These are phyloP conservation scores for Lagopus muta DNA, from an alignment of 2,113 vertebrate species.

Conservation along the genomic window DNA sequence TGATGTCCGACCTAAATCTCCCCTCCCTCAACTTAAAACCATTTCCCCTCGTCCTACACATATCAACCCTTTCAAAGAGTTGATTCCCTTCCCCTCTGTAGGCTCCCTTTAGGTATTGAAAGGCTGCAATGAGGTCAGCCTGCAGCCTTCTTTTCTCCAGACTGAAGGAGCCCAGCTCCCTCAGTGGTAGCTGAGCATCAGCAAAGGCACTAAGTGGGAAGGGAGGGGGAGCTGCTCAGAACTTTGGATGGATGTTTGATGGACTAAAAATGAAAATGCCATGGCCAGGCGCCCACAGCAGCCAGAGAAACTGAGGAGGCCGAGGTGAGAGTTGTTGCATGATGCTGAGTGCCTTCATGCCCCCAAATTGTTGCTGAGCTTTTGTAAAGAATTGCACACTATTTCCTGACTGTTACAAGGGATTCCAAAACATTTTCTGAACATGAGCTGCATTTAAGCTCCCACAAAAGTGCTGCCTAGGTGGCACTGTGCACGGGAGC, in stretches of 20 bases:
- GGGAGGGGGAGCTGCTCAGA: not conserved
- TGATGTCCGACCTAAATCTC: no score
- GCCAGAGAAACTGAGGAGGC: not conserved
- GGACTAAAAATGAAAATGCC: not conserved
- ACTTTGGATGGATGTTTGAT: not conserved
- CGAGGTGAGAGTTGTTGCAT: not conserved
- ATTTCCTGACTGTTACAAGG: not conserved
- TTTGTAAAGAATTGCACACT: not conserved
- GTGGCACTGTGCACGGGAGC: fast-evolving
- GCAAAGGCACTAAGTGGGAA: not conserved
- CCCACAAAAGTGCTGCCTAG: fast-evolving
- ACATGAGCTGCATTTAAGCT: not conserved
- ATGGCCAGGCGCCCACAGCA: not conserved
- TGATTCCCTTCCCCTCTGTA: no score
- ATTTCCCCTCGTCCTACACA: no score
- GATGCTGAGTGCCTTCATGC: not conserved
- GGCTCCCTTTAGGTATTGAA: no score
- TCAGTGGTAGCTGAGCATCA: fast-evolving
- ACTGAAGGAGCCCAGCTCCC: not conserved
- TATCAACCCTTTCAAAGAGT: no score
- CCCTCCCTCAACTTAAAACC: no score
- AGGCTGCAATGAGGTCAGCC: no score
- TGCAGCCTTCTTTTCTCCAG: no score
- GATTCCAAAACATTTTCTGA: not conserved
- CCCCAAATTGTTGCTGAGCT: not conserved